A percentile compares a stretch with the other conserved stretches of the same genome.
Conservation (phyloP, 2,797 vertebrate genomes). For the Taeniopygia guttata region DNA sequence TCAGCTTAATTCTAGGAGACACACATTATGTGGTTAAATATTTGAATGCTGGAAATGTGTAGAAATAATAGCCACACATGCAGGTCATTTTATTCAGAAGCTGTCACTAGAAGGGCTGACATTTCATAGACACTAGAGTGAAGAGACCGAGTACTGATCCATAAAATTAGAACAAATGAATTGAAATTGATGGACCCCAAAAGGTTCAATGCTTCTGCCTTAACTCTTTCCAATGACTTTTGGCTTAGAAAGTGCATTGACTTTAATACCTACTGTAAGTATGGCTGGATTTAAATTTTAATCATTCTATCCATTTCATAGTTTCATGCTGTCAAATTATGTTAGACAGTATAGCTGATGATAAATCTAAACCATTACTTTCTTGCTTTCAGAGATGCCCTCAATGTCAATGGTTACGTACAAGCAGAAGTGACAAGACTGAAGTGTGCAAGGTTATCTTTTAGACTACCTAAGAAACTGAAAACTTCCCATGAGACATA, state of each 20-base stretch:
- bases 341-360: conserved; percentile 2
- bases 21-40: neutral
- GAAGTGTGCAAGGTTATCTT: neutral
- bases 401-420: conserved; percentile 8
- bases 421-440: neutral
- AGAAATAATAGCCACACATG: neutral
- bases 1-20: neutral
- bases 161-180: conserved; percentile 32
- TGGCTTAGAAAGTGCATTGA: neutral
- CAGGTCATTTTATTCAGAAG: neutral
- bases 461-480: neutral
- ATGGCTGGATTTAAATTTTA: conserved; percentile 46
- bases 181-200: conserved; percentile 42
- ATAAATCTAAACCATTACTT: conserved; percentile 24
- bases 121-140: neutral
- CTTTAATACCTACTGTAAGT: conserved; percentile 16
- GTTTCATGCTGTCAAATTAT: conserved; percentile 49
- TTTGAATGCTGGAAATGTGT: neutral
- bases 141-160: conserved; percentile 23
- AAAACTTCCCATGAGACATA: neutral
- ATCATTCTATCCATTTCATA: conserved; percentile 31
- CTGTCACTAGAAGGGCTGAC: neutral
- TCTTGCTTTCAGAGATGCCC: neutral
- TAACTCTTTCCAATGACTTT: conserved; percentile 31
- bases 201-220: conserved; percentile 5